Evolutionary conservation across 2,888 invertebrate genomes (phyloP), one percentile per base, ranked within the genome.

Genomic region (Junonia oenone): DNA sequence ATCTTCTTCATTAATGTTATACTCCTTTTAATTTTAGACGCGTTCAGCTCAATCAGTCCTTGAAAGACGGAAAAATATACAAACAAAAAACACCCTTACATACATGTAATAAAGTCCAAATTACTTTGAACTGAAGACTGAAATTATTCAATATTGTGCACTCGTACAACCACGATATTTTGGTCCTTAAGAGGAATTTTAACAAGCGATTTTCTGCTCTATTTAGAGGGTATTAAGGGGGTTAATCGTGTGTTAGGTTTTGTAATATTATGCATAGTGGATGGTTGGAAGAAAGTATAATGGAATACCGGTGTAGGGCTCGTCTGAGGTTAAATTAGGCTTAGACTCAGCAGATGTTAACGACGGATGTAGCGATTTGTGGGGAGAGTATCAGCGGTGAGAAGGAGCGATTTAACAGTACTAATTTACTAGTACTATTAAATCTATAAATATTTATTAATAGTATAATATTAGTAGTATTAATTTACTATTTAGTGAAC

Each of bases 311-410:
- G 51, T 40, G 54, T 52, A 52, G 58, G 56, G 59, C 63, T 60
- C 61, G 65, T 63, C 66, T 67, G 64, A 56, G 61, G 62, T 61
- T 60, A 61, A 65, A 66, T 66, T 67, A 66, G 64, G 52, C 65
- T 63, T 58, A 58, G 31, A 31, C 33, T 45, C 54, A 46, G 60
- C 64, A 61, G 57, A 63, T 62, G 64, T 57, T 38, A 49, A 26
- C 13, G 55, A 55, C 58, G 56, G 54, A 59, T 61, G 55, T 61
- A 61, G 55, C 40, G 45, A 47, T 9, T 14, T 17, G 38, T 45
- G n/a, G 27, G 29, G n/a, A 13, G 9, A 40, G 17, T 38, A 49
- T n/a, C 1, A 31, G 58, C 54, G 52, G 17, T 1, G 3, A 11
- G 17, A n/a, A 13, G 6, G 13, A 35, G 22, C n/a, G 5, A 22